A percentile compares a stretch with the other conserved stretches of the same genome.
Evolutionary conservation across 2,888 invertebrate species (phyloP).

Genomic region (Lottia scabra): DNA sequence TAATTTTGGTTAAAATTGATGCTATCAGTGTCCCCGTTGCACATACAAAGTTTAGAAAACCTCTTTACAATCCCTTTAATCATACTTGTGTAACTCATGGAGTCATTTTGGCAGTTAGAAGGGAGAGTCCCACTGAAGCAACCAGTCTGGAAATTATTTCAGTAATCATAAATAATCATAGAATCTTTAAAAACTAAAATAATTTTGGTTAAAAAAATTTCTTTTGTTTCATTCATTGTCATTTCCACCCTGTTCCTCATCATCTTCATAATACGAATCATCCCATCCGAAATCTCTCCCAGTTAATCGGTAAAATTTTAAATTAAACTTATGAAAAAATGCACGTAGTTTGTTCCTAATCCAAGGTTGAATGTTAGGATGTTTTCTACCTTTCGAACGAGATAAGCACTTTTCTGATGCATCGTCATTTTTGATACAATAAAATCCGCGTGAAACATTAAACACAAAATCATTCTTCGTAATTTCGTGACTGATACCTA

Average conservation of each 20-base stretch:
- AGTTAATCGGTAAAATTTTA: conserved; percentile 79
- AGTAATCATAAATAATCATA: too few species aligned
- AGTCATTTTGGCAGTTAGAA: too few species aligned
- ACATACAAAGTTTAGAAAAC: too few species aligned
- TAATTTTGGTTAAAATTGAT: too few species aligned
- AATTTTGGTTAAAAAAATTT: too few species aligned
- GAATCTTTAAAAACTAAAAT: too few species aligned
- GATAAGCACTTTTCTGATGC: conserved; percentile 85
- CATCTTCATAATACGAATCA: not conserved
- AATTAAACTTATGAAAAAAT: conserved; percentile 52
- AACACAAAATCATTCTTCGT: conserved; percentile 87
- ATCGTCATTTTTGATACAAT: conserved; percentile 78
- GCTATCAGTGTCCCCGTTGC: too few species aligned
- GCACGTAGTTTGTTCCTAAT: conserved; percentile 63
- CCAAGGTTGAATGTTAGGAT: conserved; percentile 85
- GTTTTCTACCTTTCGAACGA: conserved; percentile 86
- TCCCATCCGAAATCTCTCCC: conserved; percentile 91
- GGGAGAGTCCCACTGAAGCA: too few species aligned
- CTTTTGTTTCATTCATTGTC: too few species aligned
- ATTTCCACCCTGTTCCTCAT: not conserved
- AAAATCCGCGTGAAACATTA: conserved; percentile 95
- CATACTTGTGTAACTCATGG: too few species aligned
- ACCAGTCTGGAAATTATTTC: too few species aligned
- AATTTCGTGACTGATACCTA: conserved; percentile 50
- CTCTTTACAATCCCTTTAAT: too few species aligned